A percentile compares a stretch with the other conserved stretches of the same genome.
Conservation (phyloP, 2,888 invertebrate species). For the Laothoe populi region DNA sequence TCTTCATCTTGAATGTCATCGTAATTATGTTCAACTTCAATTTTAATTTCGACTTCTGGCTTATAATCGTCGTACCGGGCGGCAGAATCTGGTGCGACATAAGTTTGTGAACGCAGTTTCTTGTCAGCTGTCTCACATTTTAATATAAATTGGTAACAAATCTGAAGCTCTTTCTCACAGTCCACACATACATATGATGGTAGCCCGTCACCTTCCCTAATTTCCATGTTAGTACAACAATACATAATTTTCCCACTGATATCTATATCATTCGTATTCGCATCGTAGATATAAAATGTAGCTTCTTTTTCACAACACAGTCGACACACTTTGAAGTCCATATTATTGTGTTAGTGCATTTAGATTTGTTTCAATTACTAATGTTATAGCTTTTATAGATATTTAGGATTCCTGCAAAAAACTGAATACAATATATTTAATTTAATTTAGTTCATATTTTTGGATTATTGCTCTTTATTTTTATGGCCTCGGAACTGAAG, state of each 20-base stretch:
- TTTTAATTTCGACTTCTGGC: constrained; percentile 53
- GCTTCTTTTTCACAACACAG: constrained; percentile 60
- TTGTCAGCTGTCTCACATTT: constrained; percentile 65
- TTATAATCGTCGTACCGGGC: constrained; percentile 31
- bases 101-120: constrained; percentile 47
- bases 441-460: no score
- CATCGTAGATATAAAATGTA: constrained; percentile 50
- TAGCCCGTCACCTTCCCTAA: constrained; percentile 59
- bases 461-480: no score
- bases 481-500: no score
- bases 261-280: constrained; percentile 38
- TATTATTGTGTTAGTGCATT: constrained; percentile 30
- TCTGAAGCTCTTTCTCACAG: constrained; percentile 55
- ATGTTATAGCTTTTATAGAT: not conserved
- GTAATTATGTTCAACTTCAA: constrained; percentile 46
- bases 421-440: no score
- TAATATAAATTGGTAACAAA: constrained; percentile 58
- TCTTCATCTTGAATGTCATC: constrained; percentile 28
- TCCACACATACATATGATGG: constrained; percentile 55
- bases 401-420: no score
- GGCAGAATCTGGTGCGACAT: constrained; percentile 27
- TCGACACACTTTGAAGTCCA: constrained; percentile 59
- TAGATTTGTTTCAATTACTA: not conserved
- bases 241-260: constrained; percentile 57
- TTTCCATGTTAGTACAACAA: constrained; percentile 58